Conservation (phyloP, 2,797 vertebrate genomes). For the Falco columbarius region DNA sequence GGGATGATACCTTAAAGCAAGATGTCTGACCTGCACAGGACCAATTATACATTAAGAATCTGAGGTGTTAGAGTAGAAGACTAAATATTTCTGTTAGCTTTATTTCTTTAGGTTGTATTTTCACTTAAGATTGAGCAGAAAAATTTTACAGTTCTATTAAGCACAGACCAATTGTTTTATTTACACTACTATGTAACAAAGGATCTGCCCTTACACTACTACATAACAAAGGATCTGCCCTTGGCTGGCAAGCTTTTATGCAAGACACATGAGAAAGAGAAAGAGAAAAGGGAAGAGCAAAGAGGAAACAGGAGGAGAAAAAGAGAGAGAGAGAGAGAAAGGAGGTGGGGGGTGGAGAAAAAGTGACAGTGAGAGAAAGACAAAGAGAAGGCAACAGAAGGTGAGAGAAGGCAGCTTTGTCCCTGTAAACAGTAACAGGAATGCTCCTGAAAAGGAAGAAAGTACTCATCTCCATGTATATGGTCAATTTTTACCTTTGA, state of each 20-base stretch:
- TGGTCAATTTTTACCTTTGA: background rate
- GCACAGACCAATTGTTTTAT: background rate
- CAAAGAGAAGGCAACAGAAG: background rate
- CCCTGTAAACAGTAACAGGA: background rate
- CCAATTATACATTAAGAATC: background rate
- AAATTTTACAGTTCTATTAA: background rate
- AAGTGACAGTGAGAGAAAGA: background rate
- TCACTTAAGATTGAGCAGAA: background rate
- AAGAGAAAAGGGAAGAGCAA: background rate
- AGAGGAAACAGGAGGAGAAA: background rate
- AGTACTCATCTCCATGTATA: background rate
- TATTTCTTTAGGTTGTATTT: background rate
- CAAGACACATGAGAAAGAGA: background rate
- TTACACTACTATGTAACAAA: background rate
- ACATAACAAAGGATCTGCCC: background rate
- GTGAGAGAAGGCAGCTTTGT: background rate
- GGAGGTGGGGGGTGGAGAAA: fast-evolving
- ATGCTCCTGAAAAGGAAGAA: background rate
- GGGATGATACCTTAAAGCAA: background rate
- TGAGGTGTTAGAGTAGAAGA: background rate
- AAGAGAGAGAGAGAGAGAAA: background rate
- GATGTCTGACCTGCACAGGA: background rate
- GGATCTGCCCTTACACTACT: background rate
- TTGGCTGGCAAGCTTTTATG: background rate
- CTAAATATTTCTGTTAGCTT: background rate